These are phyloP conservation scores for Melieria picta DNA, from an alignment of 2,888 invertebrate species.

Conservation along the genomic window DNA sequence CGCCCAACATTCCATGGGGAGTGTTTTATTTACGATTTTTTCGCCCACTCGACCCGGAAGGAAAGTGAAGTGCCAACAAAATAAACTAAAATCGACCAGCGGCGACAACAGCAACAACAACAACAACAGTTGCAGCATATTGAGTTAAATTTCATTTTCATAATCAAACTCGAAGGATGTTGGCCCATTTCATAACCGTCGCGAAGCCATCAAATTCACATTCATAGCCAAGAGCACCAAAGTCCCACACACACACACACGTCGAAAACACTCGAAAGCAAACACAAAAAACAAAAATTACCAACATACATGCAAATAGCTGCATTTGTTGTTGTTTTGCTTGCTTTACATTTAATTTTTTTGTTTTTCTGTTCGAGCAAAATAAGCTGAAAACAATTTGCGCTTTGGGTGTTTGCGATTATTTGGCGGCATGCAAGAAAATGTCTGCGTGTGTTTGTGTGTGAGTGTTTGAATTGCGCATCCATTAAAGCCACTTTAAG, in stretches of 20 bases:
- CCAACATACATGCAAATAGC: neutral
- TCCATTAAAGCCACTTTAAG: conserved; percentile 26
- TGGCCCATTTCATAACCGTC: conserved; percentile 16
- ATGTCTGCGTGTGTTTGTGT: too few relatives aligned
- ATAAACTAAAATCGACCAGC: too few relatives aligned
- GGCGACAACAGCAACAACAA: too few relatives aligned
- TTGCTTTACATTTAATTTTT: too few relatives aligned
- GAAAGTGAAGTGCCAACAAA: too few relatives aligned
- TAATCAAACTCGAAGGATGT: neutral
- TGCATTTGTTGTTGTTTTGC: neutral
- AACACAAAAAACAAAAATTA: neutral
- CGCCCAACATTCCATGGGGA: too few relatives aligned
- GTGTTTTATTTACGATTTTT: too few relatives aligned
- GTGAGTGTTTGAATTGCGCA: conserved; percentile 1
- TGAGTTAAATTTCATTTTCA: neutral
- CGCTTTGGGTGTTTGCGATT: too few relatives aligned
- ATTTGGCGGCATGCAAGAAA: too few relatives aligned
- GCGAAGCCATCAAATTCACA: conserved; percentile 22
- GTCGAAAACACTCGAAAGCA: neutral
- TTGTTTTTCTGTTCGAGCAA: too few relatives aligned
- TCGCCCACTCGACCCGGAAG: too few relatives aligned
- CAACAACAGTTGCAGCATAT: neutral
- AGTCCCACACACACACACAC: conserved; percentile 4
- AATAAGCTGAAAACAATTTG: too few relatives aligned
- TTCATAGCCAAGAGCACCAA: neutral